Evolutionary conservation across 1,140 invertebrate genomes (phyloP), one percentile per base, ranked within the genome.

Genomic region (Ericerus pela): DNA sequence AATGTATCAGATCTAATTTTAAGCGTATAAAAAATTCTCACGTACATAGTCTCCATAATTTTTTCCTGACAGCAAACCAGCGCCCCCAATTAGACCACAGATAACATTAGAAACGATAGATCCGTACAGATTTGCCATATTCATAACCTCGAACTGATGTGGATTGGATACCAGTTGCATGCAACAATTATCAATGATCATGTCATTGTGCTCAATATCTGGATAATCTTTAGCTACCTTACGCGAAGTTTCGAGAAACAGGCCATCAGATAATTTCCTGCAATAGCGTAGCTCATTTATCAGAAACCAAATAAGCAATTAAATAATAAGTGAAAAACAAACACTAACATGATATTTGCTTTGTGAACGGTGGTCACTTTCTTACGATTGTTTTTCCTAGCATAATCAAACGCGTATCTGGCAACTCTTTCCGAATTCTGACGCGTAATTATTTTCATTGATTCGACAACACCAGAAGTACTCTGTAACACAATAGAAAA

Each of bases 51-150:
- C 88, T 53, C 94, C 94, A 69, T 92, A 96, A 71, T 97, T 98
- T 64, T 84, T 82, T 38, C 96, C 96, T 20, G 95, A 91, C 16
- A 96, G 76, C 2, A 99, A 73, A 14, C 96, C 96, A 38, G 96
- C 93, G 2, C 96, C 96, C 2, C 96, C 96, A 58, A 97, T 81
- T 5, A 99, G 68, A 16, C 96, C 96, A 70, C 94, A 96, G 31
- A 96, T 83, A 22, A 99, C 85, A 70, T 99, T 99, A 0, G 91
- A 94, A 2, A 97, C 84, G 66, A 99, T 96, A 51, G 93, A 89
- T 3, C 96, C 96, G 71, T 99, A 99, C 37, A 99, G 73, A 72
- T 99, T 99, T 0, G 96, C 96, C 79, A 96, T 94, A 14, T 97
- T 75, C 80, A 99, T 87, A 12, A 99, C 91, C 73, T 99, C 96